These are phyloP conservation scores for Priapulus caudatus DNA, from an alignment of 2,888 invertebrate genomes.

Conservation along the genomic window DNA sequence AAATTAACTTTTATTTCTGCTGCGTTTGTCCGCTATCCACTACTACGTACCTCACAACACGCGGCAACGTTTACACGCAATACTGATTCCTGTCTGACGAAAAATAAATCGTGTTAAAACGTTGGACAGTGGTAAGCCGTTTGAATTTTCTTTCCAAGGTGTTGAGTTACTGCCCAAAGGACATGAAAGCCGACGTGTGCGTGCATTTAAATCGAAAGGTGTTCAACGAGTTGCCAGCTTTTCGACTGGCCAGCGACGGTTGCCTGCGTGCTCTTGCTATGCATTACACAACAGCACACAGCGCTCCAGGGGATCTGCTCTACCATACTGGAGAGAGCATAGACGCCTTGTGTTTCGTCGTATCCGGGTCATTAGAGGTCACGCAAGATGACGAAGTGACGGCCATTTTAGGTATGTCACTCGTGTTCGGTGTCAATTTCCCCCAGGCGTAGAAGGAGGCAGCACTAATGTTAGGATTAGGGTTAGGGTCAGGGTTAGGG, in stretches of 20 bases:
- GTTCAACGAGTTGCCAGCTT: conserved; percentile 89
- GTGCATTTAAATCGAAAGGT: conserved; percentile 93
- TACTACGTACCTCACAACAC: not conserved
- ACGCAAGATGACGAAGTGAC: conserved; percentile 99
- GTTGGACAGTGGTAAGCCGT: no score
- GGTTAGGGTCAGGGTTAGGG: no score
- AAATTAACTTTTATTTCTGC: no score
- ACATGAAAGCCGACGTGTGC: conserved; percentile 99
- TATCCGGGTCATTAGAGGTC: conserved; percentile 94
- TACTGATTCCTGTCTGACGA: no score
- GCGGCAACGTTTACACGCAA: not conserved
- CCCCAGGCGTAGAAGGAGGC: no score
- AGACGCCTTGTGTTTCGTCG: conserved; percentile 96
- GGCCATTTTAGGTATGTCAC: conserved; percentile 80
- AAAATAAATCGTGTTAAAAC: no score
- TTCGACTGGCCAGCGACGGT: conserved; percentile 89
- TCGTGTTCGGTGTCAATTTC: no score
- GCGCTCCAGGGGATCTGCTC: conserved; percentile 87
- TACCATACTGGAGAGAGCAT: conserved; percentile 99
- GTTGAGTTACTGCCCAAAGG: conserved; percentile 98
- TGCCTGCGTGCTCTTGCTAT: conserved; percentile 50
- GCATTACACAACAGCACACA: conserved; percentile 76
- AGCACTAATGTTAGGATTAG: no score
- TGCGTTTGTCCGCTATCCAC: no score
- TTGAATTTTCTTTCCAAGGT: conserved; percentile 50